A percentile compares a stretch with the other conserved stretches of the same genome.
Conservation (phyloP, 2,113 vertebrate genomes). For the Ophiodon elongatus region DNA sequence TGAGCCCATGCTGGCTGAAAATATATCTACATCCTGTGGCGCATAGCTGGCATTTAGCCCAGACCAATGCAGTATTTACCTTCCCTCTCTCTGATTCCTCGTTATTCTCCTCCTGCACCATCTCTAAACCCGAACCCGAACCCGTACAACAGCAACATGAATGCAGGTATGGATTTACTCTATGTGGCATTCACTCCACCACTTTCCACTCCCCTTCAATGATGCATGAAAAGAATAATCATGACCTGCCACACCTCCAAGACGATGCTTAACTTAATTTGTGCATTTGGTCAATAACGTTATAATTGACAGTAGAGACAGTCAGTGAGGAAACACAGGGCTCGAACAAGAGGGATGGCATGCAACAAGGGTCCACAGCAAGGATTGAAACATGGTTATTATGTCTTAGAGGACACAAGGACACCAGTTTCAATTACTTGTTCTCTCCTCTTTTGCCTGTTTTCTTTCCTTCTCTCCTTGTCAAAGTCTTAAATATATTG, state of each 20-base stretch:
- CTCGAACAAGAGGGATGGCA: background rate
- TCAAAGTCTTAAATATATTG: slow-evolving; percentile 43
- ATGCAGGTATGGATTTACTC: background rate
- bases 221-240: background rate
- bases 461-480: background rate
- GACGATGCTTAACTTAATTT: background rate
- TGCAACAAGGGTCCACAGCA: background rate
- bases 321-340: background rate
- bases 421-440: slow-evolving; percentile 14
- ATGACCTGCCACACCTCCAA: background rate
- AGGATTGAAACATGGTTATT: background rate
- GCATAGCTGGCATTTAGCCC: slow-evolving; percentile 57
- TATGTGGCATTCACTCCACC: background rate
- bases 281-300: background rate
- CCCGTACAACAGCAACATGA: background rate
- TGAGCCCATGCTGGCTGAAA: slow-evolving; percentile 55
- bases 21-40: slow-evolving; percentile 45
- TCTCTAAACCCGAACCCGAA: background rate
- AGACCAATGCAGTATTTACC: slow-evolving; percentile 40
- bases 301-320: background rate
- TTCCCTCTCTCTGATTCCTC: slow-evolving; percentile 11
- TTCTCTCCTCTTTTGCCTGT: background rate
- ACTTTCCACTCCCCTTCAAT: background rate
- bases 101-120: background rate
- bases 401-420: background rate